Conservation (phyloP, 2,797 vertebrate genomes). For the Rhinophrynus dorsalis region DNA sequence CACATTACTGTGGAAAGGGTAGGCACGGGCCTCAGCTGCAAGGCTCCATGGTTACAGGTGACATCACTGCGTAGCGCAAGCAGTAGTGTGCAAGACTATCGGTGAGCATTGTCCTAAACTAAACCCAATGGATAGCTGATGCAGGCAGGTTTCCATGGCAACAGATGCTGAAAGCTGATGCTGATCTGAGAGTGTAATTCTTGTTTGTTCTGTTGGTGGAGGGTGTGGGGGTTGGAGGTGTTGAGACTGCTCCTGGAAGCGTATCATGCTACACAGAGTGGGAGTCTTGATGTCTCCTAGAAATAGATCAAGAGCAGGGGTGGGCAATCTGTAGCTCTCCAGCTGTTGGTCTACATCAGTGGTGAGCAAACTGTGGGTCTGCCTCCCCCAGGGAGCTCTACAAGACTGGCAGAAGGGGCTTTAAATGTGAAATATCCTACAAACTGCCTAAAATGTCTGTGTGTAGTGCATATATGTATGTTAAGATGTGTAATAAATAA, state of each 20-base stretch:
- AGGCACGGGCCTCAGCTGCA: conserved; percentile 58
- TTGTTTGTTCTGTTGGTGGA: not conserved
- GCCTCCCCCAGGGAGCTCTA: no score
- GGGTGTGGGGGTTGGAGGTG: not conserved
- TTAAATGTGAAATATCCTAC: no score
- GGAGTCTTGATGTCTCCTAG: conserved; percentile 2
- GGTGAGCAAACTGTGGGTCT: no score
- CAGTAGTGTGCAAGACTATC: conserved; percentile 56
- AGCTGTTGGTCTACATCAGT: not conserved
- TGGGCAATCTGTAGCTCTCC: no score
- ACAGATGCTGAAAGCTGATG: conserved; percentile 62
- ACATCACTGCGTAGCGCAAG: conserved; percentile 66
- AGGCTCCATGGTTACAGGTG: conserved; percentile 68
- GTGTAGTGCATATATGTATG: no score
- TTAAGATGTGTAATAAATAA: no score
- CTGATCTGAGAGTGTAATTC: not conserved
- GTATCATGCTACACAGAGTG: not conserved
- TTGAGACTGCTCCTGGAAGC: not conserved
- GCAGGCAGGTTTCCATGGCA: conserved; percentile 72
- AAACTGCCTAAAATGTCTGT: no score
- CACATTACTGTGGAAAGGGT: conserved; percentile 59
- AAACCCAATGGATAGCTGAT: conserved; percentile 58
- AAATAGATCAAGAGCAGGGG: conserved; percentile 9
- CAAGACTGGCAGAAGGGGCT: no score
- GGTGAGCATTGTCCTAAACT: conserved; percentile 54